Evolutionary conservation across 2,888 invertebrate species (phyloP), one percentile per base, ranked within the genome.

Genomic region (Eupithecia abbreviata): DNA sequence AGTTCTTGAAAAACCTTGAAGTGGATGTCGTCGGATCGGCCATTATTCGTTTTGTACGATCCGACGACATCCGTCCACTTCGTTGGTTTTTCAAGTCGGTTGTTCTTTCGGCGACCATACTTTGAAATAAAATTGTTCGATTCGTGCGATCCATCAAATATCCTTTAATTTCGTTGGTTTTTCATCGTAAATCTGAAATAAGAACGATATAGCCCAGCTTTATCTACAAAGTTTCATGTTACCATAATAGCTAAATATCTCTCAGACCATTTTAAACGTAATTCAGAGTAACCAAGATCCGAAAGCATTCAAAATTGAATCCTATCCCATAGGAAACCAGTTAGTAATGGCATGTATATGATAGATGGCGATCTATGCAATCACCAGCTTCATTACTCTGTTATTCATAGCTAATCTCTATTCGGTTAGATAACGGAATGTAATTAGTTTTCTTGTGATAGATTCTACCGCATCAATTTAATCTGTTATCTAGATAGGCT

Each of bases 361-460:
- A 78, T 76, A 69, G 72, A 78, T 76, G 72, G 49, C 72, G 74
- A 78, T 78, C 75, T 72, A 49, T 12, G 69, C 65, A 55, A 78
- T 74, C 72, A 71, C 51, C n/a, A 10, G 67, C 49, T 76, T 76
- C 73, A 75, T 75, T 75, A 75, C 70, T 77, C 72, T 66, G 72
- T 66, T 79, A 79, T 75, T 77, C 77, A 79, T 77, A 77, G 70
- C 49, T 77, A 76, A 79, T 79, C 73, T 79, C 47, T 74, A 70
- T 70, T 79, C 74, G 55, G 55, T 58, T 18, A 74, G 77, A 78
- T 82, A 81, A 78, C 82, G 79, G 79, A 42, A 47, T 43, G 75
- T 82, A 81, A 82, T 82, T 82, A 81, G 78, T 82, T 81, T 82
- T 81, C 78, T 76, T 66, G 75, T 70, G 77, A 76, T 68, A 65